Base-by-base conservation (phyloP, 2,888 invertebrate genomes). In the Rotaria sp. region DNA sequence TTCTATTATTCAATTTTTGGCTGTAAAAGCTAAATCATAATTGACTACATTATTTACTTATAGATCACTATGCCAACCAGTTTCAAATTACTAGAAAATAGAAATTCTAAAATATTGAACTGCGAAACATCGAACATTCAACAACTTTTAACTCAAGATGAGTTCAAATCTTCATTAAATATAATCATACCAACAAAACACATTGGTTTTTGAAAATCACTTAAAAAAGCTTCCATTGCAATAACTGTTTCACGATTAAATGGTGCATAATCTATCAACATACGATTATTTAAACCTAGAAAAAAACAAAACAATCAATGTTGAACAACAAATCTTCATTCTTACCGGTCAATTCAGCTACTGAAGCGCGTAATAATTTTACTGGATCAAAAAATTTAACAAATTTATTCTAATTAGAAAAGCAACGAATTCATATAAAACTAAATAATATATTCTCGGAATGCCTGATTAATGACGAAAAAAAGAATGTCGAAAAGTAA, bases 191-290 rank as follows among this genome's bases (percentile, higher is more conserved):
- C 80, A n/a, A 80, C n/a, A 45, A 80, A 45, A 80, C 80, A 80
- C 26, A 80, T 80, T n/a, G 80, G 80, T n/a, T 80, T 18, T 80
- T 80, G 45, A 80, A 80, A n/a, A 45, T 80, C 80, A 45, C 80
- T 45, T n/a, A 80, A 21, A 80, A 80, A 80, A 13, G 41, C 45
- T 45, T 80, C 80, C 13, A 80, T 80, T 0, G 45, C 80, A 80
- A 45, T 45, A 4, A 80, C 26, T 45, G 80, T 80, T 45, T 45
- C 45, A 45, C 13, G n/a, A 80, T 41, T 45, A n/a, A 80, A 80
- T 13, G 41, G 41, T 41, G 80, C 26, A 80, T 80, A 80, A 45
- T 80, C 41, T 13, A 45, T 21, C 15, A 80, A n/a, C 80, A 80
- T 80, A 4, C 11, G 13, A 45, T 45, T 80, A 26, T 21, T 45